A percentile compares a stretch with the other conserved stretches of the same genome.
phyloP scores from a whole-genome alignment of 2,888 invertebrate species.

The Xestia xanthographa region DNA sequence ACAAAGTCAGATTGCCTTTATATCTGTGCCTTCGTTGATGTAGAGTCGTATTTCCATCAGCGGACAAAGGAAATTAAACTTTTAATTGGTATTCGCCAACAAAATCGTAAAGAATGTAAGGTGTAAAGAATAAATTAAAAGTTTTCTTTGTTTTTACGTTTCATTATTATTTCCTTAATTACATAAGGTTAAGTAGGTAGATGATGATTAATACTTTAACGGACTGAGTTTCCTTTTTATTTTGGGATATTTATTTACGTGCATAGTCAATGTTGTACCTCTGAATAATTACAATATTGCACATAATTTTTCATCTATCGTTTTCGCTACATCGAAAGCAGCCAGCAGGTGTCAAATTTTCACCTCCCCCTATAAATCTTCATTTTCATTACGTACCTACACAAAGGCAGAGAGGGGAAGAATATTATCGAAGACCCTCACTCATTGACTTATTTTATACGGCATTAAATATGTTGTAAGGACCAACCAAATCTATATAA shows the following conservation, averaged over 20 bases:
- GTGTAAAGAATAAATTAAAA: slow-evolving; percentile 64
- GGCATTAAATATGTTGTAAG: slow-evolving; percentile 54
- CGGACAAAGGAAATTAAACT: slow-evolving; percentile 60
- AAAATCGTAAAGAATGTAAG: slow-evolving; percentile 51
- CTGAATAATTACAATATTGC: slow-evolving; percentile 47
- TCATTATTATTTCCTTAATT: slow-evolving; percentile 43
- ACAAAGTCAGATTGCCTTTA: slow-evolving; percentile 20
- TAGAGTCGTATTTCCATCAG: slow-evolving; percentile 51
- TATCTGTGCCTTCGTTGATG: slow-evolving; percentile 27
- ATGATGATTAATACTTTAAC: slow-evolving; percentile 17
- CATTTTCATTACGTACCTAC: slow-evolving; percentile 67
- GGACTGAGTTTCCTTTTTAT: not conserved
- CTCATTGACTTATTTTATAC: slow-evolving; percentile 67
- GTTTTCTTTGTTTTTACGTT: slow-evolving; percentile 43
- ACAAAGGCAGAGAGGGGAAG: slow-evolving; percentile 60
- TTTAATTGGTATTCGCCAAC: slow-evolving; percentile 57
- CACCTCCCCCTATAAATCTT: slow-evolving; percentile 67
- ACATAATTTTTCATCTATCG: slow-evolving; percentile 60
- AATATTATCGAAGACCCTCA: slow-evolving; percentile 66
- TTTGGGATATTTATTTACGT: not conserved
- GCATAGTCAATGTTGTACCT: not conserved
- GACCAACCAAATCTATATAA: not conserved
- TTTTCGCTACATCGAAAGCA: slow-evolving; percentile 50
- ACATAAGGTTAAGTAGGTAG: slow-evolving; percentile 15
- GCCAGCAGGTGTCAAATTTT: slow-evolving; percentile 62